Base-by-base conservation (phyloP, 2,888 invertebrate genomes). In the Melipona bicolor region DNA sequence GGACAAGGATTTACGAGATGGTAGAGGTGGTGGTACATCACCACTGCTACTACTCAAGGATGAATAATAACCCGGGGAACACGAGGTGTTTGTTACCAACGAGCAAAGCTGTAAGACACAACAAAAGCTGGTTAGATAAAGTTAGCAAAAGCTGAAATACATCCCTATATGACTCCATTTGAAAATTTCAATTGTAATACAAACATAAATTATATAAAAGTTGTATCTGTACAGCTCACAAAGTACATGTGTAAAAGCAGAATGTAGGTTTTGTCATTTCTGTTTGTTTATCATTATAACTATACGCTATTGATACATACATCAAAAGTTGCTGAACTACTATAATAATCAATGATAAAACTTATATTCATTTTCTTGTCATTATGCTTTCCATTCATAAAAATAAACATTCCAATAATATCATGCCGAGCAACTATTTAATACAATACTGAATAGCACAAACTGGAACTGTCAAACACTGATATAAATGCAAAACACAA, bases 91-190 rank as follows among this genome's bases (percentile, higher is more conserved):
- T 94, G 94, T 94, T 94, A 94, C 94, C 94, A 94, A 93, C 90
- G 94, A 92, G 94, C 93, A 94, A 94, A 94, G 94, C 94, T 94
- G 94, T 94, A 94, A 94, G 94, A 94, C 93, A 94, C 93, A 94
- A 94, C 92, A 94, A 94, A 94, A 92, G 93, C 92, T 89, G 88
- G 92, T 93, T 92, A 93, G 88, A 87, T 87, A 87, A 89, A 87
- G 90, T 91, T 91, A 87, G 92, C 90, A 27, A 82, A 93, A 93
- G 91, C 91, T 84, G 86, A 70, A 77, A 82, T 77, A 85, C 86
- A 90, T 82, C 84, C 85, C 77, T 87, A 87, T 73, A 72, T 43
- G 69, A 77, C 75, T 77, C 72, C 69, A 73, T 75, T 78, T 54
- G 17, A 87, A 43, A 76, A 88, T 77, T 79, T 79, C 65, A 75